Percentiles rank a stretch among this genome's conserved stretches.
Evolutionary conservation across 2,113 vertebrate genomes (phyloP).

Genomic region (Corythoichthys intestinalis): DNA sequence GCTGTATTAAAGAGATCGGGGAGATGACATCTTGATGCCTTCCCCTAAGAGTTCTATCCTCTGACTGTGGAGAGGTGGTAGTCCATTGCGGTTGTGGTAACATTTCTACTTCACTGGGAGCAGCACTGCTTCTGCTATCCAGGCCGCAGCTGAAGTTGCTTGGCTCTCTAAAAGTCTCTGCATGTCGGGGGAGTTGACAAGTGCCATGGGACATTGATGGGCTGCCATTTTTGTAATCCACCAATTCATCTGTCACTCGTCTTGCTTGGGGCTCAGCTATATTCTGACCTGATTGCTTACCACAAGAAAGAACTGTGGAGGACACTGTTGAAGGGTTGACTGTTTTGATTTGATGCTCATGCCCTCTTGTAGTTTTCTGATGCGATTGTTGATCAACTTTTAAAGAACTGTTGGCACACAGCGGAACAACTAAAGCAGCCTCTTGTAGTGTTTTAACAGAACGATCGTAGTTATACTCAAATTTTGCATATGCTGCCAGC

Average conservation of each 20-base stretch:
- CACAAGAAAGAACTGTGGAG: constrained; percentile 25
- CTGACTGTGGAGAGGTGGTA: constrained; percentile 15
- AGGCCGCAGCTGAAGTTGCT: constrained; percentile 65
- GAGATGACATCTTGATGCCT: constrained; percentile 39
- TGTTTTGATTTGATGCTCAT: constrained; percentile 38
- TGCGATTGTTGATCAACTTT: constrained; percentile 30
- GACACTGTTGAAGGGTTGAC: constrained; percentile 33
- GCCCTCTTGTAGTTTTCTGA: constrained; percentile 12
- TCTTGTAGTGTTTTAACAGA: constrained; percentile 82
- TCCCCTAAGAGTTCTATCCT: constrained; percentile 14
- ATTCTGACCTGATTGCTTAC: constrained; percentile 67
- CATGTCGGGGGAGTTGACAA: constrained; percentile 78
- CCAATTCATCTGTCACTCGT: constrained; percentile 36
- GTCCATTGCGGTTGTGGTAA: constrained; percentile 29
- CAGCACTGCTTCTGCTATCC: constrained; percentile 39
- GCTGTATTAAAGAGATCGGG: constrained; percentile 56
- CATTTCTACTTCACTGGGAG: constrained; percentile 18
- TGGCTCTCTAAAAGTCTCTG: constrained; percentile 82
- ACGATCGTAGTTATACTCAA: constrained; percentile 70
- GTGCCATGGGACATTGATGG: constrained; percentile 82
- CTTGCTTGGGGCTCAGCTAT: constrained; percentile 72
- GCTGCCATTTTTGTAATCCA: constrained; percentile 84
- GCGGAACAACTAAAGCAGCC: constrained; percentile 65
- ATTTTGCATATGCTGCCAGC: constrained; percentile 70
- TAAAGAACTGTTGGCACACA: constrained; percentile 42